Evolutionary conservation across 92 coral and sea anemone species (phyloP), one percentile per base, ranked within the genome.

Genomic region (Porites cylindrica): DNA sequence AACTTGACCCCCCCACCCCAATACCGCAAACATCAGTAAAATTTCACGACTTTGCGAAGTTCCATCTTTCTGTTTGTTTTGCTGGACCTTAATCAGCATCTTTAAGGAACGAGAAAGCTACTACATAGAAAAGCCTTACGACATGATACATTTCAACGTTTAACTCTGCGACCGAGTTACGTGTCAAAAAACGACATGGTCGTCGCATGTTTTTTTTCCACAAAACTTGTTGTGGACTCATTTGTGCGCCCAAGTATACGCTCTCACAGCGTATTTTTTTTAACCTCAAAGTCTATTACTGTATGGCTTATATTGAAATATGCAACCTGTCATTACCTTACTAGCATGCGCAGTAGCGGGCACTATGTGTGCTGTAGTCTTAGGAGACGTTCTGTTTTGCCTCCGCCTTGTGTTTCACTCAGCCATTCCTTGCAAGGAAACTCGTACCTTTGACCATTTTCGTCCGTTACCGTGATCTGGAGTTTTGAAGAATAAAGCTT

Each of bases 361-460:
- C 89, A 75, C 83, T 85, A 85, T 54, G 89, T 38, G 70, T 67
- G 89, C 77, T 66, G 76, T 47, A 85, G 70, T 77, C 82, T 76
- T 9, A 97, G 78, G 26, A 97, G 92, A 81, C 99, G 82, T 72
- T 97, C 99, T 29, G 99, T 97, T 76, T 94, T 93, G 2, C 99
- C 99, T 29, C 99, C 99, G 17, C 99, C 99, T 77, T 94, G 99
- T 19, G 98, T 95, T 79, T 97, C 99, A 81, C 99, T 97, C 76
- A 97, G 85, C 99, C 99, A 97, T 90, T 97, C 98, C 24, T 93
- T 92, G 66, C 99, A 97, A 3, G 98, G 95, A 90, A 97, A 97
- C 77, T 74, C 91, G 88, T 88, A 97, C 9, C 88, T 81, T 67
- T 93, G 94, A 26, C 98, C 98, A 60, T 92, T 91, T 75, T 97